Conservation (phyloP, 2,888 invertebrate genomes). For the Drosophila neotestacea region DNA sequence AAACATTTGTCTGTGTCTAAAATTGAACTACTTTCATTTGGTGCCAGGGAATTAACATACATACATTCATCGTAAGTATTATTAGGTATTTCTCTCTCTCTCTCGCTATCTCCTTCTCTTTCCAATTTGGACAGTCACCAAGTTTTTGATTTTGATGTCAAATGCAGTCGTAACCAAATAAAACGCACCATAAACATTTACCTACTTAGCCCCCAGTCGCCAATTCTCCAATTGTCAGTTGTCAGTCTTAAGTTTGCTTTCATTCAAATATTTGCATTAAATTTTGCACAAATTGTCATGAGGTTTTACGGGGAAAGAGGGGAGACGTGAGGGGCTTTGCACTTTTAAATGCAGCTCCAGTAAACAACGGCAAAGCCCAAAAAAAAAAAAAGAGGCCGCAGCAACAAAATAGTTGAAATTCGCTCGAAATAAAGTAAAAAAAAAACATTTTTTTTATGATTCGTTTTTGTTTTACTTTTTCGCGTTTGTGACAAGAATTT, state of each 20-base stretch:
- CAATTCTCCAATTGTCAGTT: not conserved
- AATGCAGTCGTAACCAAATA: conserved; percentile 47
- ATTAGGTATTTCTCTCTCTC: not conserved
- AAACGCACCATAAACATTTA: conserved; percentile 66
- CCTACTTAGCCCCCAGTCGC: conserved; percentile 54
- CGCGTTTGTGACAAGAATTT: conserved; percentile 82
- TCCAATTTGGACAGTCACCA: conserved; percentile 30
- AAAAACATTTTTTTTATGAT: conserved; percentile 43
- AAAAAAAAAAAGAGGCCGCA: conserved; percentile 70
- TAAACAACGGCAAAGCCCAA: conserved; percentile 28
- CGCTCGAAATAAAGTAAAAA: conserved; percentile 37
- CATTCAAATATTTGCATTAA: conserved; percentile 68
- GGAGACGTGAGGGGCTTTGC: conserved; percentile 4
- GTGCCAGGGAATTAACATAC: conserved; percentile 68
- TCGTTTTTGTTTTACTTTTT: conserved; percentile 29
- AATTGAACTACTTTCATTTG: conserved; percentile 76
- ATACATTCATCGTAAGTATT: conserved; percentile 45
- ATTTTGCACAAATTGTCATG: conserved; percentile 41
- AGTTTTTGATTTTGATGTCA: conserved; percentile 52
- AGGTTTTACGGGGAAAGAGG: not conserved
- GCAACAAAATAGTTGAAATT: conserved; percentile 70
- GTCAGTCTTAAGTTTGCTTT: conserved; percentile 48
- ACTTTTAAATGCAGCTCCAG: conserved; percentile 76
- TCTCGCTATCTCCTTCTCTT: not conserved
- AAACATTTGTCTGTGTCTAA: conserved; percentile 54